These are phyloP conservation scores for Hoplostethus atlanticus DNA, from an alignment of 2,797 vertebrate genomes.

Conservation along the genomic window DNA sequence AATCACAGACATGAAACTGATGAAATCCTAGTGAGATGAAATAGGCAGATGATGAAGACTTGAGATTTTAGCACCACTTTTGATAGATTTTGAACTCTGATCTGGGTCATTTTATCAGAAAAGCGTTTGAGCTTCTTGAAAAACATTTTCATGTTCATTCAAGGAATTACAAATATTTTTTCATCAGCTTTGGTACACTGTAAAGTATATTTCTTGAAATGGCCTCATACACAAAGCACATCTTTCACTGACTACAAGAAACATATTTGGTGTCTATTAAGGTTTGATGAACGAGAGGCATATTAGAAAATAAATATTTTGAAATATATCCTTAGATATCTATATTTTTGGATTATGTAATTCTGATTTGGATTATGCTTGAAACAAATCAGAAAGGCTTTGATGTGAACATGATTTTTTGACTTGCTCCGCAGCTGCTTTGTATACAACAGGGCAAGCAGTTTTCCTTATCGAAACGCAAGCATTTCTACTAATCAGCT, in stretches of 20 bases:
- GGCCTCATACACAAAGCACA: slow-evolving; percentile 72
- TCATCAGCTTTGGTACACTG: slow-evolving; percentile 80
- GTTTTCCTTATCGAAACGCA: slow-evolving; percentile 51
- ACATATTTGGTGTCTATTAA: slow-evolving; percentile 71
- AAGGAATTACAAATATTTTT: slow-evolving; percentile 68
- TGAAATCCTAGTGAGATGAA: slow-evolving; percentile 41
- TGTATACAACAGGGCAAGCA: slow-evolving; percentile 40
- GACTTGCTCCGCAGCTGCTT: slow-evolving; percentile 61
- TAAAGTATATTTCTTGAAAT: slow-evolving; percentile 74
- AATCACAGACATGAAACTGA: slow-evolving; percentile 54
- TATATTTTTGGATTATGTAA: slow-evolving; percentile 78
- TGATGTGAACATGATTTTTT: slow-evolving; percentile 63
- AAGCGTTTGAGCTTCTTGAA: slow-evolving; percentile 65
- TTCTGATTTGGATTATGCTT: slow-evolving; percentile 74
- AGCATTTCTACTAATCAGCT: slow-evolving; percentile 68
- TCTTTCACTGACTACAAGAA: slow-evolving; percentile 71
- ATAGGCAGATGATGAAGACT: slow-evolving; percentile 28
- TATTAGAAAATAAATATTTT: slow-evolving; percentile 79
- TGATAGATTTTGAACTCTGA: slow-evolving; percentile 49
- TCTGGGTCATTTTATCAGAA: slow-evolving; percentile 54
- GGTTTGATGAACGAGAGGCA: slow-evolving; percentile 71
- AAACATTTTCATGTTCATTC: slow-evolving; percentile 57
- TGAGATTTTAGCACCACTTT: slow-evolving; percentile 28
- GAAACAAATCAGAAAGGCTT: slow-evolving; percentile 71
- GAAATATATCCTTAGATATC: slow-evolving; percentile 77